Percentiles rank a stretch among this genome's conserved stretches.
Evolutionary conservation across 2,797 vertebrate species (phyloP).

Genomic region (Malacoraja senta): DNA sequence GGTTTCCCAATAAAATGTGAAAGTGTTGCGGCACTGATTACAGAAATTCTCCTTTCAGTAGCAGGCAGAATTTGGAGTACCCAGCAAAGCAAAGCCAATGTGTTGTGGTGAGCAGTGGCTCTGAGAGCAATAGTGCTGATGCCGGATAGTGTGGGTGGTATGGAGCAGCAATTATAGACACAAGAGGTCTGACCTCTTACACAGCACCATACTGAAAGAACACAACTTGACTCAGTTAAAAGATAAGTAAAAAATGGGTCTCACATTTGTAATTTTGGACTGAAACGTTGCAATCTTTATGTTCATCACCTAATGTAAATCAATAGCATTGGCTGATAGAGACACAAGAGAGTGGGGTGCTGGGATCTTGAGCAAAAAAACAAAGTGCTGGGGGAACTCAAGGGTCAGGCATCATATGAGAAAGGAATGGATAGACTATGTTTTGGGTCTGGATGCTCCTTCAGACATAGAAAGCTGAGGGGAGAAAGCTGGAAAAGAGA

Average conservation of each 20-base stretch:
- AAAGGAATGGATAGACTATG: no score
- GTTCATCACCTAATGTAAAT: neutral
- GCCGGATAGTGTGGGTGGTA: neutral
- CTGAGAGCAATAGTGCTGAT: neutral
- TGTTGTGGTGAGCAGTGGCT: neutral
- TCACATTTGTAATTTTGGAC: neutral
- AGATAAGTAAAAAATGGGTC: neutral
- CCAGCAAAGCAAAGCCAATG: neutral
- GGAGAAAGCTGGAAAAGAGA: no score
- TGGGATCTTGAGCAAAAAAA: no score
- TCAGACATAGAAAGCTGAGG: no score
- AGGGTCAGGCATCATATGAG: no score
- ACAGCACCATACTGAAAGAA: neutral
- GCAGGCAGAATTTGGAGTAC: neutral
- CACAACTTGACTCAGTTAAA: neutral
- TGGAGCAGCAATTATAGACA: no score
- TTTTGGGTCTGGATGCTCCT: no score
- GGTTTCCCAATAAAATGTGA: neutral
- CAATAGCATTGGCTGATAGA: neutral
- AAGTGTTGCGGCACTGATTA: neutral
- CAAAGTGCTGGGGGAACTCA: no score
- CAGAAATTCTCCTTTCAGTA: neutral
- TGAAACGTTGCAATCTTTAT: neutral
- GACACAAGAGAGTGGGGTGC: no score
- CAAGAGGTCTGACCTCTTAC: neutral